Base-by-base conservation (phyloP, 2,888 invertebrate genomes). In the Catocala nupta region DNA sequence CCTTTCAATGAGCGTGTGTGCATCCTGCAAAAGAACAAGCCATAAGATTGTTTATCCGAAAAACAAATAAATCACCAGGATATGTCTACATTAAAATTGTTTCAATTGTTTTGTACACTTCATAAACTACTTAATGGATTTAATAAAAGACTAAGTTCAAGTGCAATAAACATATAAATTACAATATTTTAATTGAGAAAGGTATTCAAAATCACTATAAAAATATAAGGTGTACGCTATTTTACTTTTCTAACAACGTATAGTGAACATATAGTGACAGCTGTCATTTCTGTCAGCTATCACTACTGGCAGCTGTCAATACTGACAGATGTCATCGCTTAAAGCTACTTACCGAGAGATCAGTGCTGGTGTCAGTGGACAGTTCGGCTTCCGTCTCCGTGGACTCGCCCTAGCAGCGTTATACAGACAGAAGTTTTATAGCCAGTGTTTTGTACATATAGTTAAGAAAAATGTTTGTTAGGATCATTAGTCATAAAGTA, bases 321-420 rank as follows among this genome's bases (percentile, higher is more conserved):
- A 6, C n/a, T 50, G 50, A 34, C 39, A 61, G n/a, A 42, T 57
- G 48, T 39, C 34, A 36, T 9, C 5, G 33, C 55, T n/a, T n/a
- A n/a, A n/a, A n/a, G n/a, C n/a, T 43, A 70, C 95, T 95, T 89
- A 96, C 96, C 94, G 95, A 95, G 45, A 95, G 86, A 72, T 95
- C 95, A 60, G 95, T 95, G 90, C 95, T 95, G 83, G 95, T 95
- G 86, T 95, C 95, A 25, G 95, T 95, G 70, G 95, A 95, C 57
- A 95, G 93, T 84, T 95, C 96, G 8, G 93, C 95, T 66, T 95
- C 96, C 36, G 95, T 95, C 85, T 95, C 95, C 73, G 95, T 95
- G 71, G 95, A 95, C 87, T 95, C 95, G 78, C 95, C 95, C 95
- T 96, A 88, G 50, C 71, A 57, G 75, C 45, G 77, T 72, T 77